Evolutionary conservation across 1,140 invertebrate genomes (phyloP).

Genomic region (Drosophila sp.): DNA sequence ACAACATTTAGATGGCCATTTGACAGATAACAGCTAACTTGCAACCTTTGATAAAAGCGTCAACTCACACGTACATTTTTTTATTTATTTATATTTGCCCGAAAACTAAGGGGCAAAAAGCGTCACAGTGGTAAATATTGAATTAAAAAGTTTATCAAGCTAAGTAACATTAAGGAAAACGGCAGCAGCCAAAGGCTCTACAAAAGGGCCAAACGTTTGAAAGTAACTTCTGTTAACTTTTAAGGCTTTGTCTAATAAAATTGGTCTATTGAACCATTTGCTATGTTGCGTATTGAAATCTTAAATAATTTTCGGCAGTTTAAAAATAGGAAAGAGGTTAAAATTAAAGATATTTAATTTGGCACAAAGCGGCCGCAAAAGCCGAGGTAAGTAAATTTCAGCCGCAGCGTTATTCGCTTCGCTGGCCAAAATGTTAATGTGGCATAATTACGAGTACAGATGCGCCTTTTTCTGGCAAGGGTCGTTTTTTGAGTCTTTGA

Average conservation of each 20-base stretch:
- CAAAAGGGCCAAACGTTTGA: conserved; percentile 1
- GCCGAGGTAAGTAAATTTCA: conserved; percentile 69
- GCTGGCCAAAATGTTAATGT: conserved; percentile 73
- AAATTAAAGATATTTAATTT: conserved; percentile 51
- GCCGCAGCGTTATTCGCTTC: conserved; percentile 61
- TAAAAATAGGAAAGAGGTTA: not conserved
- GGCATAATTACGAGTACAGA: conserved; percentile 73
- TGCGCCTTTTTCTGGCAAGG: conserved; percentile 27
- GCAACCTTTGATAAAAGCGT: conserved; percentile 64
- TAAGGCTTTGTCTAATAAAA: conserved; percentile 61
- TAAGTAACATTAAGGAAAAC: conserved; percentile 34
- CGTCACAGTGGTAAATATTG: conserved; percentile 9
- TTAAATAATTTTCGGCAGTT: conserved; percentile 38
- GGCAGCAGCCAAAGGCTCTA: not conserved
- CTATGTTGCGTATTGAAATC: conserved; percentile 45
- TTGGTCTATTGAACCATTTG: conserved; percentile 58
- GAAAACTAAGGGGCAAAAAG: conserved; percentile 15
- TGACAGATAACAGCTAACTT: conserved; percentile 75
- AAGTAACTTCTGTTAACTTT: conserved; percentile 13
- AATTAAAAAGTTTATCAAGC: conserved; percentile 46
- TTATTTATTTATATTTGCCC: conserved; percentile 16
- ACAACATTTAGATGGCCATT: conserved; percentile 68
- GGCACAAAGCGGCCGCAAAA: conserved; percentile 44
- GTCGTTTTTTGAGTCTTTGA: conserved; percentile 9
- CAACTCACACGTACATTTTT: not conserved